A percentile compares a stretch with the other conserved stretches of the same genome.
Evolutionary conservation across 2,888 invertebrate genomes (phyloP).

Genomic region (Nemotelus nigrinus): DNA sequence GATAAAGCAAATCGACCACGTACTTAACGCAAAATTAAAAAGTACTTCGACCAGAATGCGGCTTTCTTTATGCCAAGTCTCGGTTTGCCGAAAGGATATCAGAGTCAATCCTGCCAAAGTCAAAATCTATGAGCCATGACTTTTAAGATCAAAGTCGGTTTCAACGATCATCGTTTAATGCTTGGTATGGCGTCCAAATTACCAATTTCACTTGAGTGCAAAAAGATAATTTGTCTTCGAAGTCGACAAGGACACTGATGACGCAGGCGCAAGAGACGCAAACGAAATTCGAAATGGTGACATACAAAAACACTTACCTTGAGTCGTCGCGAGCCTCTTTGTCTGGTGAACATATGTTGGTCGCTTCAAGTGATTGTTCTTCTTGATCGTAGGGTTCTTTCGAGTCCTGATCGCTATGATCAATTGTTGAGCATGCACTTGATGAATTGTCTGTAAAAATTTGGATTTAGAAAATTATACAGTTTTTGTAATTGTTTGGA

Average conservation of each 20-base stretch:
- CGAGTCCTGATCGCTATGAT: background rate
- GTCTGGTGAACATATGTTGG: conserved; percentile 30
- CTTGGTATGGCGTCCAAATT: background rate
- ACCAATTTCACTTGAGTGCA: background rate
- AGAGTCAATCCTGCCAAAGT: background rate
- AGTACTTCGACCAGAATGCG: background rate
- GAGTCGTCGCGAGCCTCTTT: conserved; percentile 1
- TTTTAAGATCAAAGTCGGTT: conserved; percentile 28
- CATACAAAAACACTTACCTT: conserved; percentile 14
- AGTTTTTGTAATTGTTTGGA: no score
- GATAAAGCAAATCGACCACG: no score
- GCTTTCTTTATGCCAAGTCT: conserved; percentile 10
- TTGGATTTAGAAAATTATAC: no score
- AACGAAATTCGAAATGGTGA: conserved; percentile 11
- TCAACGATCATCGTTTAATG: background rate
- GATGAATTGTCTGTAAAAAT: background rate
- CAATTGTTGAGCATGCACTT: background rate
- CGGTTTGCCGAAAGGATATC: background rate
- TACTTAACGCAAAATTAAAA: background rate
- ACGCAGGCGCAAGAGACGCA: background rate
- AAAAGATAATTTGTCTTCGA: conserved; percentile 19
- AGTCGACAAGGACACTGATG: background rate
- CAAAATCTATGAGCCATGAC: background rate
- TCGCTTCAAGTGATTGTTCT: background rate
- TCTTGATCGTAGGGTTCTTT: background rate